phyloP scores from a whole-genome alignment of 2,888 invertebrate genomes.

The Pardosa pseudoannulata region DNA sequence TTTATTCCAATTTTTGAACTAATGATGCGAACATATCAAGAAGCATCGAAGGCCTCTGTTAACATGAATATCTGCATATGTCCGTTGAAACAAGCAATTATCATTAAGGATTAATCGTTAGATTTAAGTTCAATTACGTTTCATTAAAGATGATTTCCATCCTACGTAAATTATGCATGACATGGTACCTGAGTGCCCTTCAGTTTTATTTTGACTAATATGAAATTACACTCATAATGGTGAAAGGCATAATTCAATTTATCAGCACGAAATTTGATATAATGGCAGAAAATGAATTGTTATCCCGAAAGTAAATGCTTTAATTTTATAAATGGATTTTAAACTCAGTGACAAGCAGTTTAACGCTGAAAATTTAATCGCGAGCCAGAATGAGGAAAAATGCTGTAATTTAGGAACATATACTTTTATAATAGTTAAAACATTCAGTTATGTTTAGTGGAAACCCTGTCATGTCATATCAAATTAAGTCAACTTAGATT shows the following conservation, averaged over 20 bases:
- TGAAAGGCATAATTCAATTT: not conserved
- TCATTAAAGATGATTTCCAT: not conserved
- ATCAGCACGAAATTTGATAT: not conserved
- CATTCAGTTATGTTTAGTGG: too few relatives aligned
- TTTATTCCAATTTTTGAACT: not conserved
- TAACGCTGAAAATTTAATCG: too few relatives aligned
- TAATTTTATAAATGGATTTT: too few relatives aligned
- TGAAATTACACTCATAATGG: not conserved
- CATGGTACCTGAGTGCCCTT: not conserved
- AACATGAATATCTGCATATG: not conserved
- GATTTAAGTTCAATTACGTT: constrained; percentile 11
- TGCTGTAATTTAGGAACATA: too few relatives aligned
- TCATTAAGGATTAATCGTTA: not conserved
- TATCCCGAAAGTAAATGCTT: too few relatives aligned
- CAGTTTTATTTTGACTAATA: not conserved
- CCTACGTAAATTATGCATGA: not conserved
- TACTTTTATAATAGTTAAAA: too few relatives aligned
- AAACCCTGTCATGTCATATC: too few relatives aligned
- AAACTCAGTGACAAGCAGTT: too few relatives aligned
- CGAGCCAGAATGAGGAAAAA: too few relatives aligned
- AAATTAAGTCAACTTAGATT: too few relatives aligned
- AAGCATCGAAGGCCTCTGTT: not conserved
- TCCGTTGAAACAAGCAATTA: not conserved
- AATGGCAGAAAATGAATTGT: too few relatives aligned
- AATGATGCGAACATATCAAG: not conserved